Evolutionary conservation across 2,888 invertebrate species (phyloP), one percentile per base, ranked within the genome.

Genomic region (Mythimna pallens): DNA sequence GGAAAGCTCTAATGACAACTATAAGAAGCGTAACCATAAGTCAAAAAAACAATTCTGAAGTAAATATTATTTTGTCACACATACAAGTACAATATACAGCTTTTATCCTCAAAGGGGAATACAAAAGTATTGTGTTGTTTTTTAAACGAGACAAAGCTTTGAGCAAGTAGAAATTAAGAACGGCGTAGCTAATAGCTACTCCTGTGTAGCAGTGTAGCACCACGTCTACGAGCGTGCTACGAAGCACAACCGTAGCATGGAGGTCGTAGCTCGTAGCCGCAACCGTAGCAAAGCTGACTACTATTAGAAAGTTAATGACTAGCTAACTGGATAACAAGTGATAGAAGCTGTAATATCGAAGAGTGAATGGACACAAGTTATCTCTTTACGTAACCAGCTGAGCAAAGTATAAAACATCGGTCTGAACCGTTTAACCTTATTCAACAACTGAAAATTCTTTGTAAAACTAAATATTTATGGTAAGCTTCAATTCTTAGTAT

Each of bases 371-470:
- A 74, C 72, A n/a, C 69, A 68, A 81, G 71, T 62, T 82, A 81
- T 76, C 52, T 65, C 58, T 87, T 87, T 87, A 87, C 88, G 87
- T 87, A 87, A 87, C 81, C 78, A 77, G 65, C 78, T 76, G 70
- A 70, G 77, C 59, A 61, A 62, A 73, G 61, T 50, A 63, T 50
- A 66, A 78, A 78, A 78, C 65, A 68, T 58, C 43, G 25, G 47
- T 12, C 36, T 50, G 55, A 57, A 72, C 36, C 25, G 65, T 72
- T 30, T 55, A 65, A 47, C 57, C 20, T 40, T 40, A 75, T 52
- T 30, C 50, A 22, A 40, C 30, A 0, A 62, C 22, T 54, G 22
- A 58, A 70, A 54, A 17, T 52, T 84, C 22, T 68, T 54, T 22
- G 25, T 25, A 70, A 76, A 40, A 36, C 43, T 20, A 57, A 66